Conservation (phyloP, 1,140 invertebrate genomes). For the Chironomus striatipennis region DNA sequence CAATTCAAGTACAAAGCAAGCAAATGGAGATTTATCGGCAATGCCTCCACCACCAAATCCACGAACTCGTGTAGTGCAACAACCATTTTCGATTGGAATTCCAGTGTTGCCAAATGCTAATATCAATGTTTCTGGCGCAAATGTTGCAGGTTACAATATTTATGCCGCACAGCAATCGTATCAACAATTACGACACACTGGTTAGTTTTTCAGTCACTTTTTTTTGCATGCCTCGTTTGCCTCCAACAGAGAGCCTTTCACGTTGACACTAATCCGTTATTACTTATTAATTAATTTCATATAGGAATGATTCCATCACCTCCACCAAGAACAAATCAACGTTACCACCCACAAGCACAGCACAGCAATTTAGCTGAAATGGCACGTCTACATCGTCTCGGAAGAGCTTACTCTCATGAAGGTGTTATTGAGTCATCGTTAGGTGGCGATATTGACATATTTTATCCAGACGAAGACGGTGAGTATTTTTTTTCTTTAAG, state of each 20-base stretch:
- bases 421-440: conserved; percentile 59
- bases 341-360: conserved; percentile 58
- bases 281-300: not conserved
- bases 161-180: conserved; percentile 1
- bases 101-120: not conserved
- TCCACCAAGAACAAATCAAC: conserved; percentile 41
- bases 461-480: conserved; percentile 58
- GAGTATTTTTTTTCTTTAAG: conserved; percentile 42
- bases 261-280: not conserved
- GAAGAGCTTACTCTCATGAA: conserved; percentile 76
- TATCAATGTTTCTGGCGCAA: not conserved
- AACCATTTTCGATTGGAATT: not conserved
- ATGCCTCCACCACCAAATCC: conserved; percentile 11
- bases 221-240: not conserved
- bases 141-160: conserved; percentile 20
- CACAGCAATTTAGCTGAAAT: conserved; percentile 59
- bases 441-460: conserved; percentile 59
- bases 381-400: conserved; percentile 63
- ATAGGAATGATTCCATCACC: conserved; percentile 24
- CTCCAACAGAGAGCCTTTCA: not conserved
- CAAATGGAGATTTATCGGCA: not conserved
- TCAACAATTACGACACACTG: conserved; percentile 6
- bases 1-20: conserved; percentile 21
- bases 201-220: not conserved
- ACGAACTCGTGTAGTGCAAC: not conserved